Evolutionary conservation across 2,113 vertebrate genomes (phyloP).

Genomic region (Mungos mungo): DNA sequence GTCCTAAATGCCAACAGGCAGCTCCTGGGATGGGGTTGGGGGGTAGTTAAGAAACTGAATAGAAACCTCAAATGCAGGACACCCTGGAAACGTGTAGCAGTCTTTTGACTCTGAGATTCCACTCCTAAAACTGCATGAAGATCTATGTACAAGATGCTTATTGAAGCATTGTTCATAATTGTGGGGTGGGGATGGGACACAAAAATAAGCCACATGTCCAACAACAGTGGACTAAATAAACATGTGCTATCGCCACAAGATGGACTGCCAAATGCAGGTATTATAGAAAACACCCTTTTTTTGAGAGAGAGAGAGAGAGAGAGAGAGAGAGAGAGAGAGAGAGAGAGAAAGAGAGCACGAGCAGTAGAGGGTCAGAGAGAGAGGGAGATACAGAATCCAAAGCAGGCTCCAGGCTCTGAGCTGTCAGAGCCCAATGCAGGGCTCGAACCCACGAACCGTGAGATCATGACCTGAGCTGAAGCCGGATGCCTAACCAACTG

Average conservation of each 20-base stretch:
- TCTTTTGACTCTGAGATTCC: background rate
- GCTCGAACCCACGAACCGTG: no score
- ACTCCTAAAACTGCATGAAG: background rate
- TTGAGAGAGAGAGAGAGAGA: no score
- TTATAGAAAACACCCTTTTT: background rate
- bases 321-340: no score
- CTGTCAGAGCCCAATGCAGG: no score
- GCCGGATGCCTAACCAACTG: no score
- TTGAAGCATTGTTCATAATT: background rate
- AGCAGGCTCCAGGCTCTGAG: no score
- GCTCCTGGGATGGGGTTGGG: background rate
- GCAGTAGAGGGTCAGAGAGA: no score
- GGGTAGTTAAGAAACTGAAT: background rate
- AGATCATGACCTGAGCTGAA: no score
- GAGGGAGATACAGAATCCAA: no score
- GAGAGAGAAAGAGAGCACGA: no score
- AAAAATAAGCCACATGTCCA: background rate
- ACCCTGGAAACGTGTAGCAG: background rate
- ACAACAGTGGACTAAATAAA: background rate
- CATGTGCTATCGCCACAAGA: fast-evolving
- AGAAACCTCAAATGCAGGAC: background rate
- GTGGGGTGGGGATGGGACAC: no score
- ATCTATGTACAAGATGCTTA: background rate
- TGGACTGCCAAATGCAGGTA: fast-evolving
- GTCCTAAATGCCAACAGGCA: no score